Base-by-base conservation (phyloP, 2,888 invertebrate species). In the Drosophila flavopinicola region DNA sequence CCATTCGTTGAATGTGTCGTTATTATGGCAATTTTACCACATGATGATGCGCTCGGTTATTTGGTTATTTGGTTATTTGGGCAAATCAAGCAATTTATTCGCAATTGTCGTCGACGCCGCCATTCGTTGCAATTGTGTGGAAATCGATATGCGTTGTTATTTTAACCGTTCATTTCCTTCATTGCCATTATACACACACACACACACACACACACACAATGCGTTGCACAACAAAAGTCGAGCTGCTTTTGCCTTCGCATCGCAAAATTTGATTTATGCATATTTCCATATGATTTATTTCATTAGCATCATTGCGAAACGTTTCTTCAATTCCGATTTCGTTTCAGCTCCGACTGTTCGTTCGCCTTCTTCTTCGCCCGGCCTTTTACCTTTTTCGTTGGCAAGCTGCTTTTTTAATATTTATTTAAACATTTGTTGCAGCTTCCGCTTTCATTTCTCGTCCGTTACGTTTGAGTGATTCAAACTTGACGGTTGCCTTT, bases 401-500 rank as follows among this genome's bases (percentile, higher is more conserved):
- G 45, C 61, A 61, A 67, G 71, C 67, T 59, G 74, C 52, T 74
- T 78, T 78, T 78, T 79, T 85, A 79, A 84, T 85, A 84, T 84
- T 85, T 84, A 83, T 85, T 84, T 83, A 83, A 85, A 83, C 85
- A 85, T 85, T 85, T 83, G 85, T 75, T 84, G 79, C 80, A 80
- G 78, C 80, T 84, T 85, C 84, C 86, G 72, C 68, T 85, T 80
- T 73, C 85, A 85, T 85, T 84, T 83, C 85, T 84, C 70, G 86
- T 80, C 80, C 86, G 76, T 85, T 84, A 83, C 84, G 71, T 78
- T 84, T 85, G 80, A 85, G 74, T 85, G 84, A 84, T 76, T 85
- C 80, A 78, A 84, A 84, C 86, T 85, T 85, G 84, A 85, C 84
- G 86, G 76, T 85, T 85, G 84, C 86, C 80, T 85, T 83, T 85